These are phyloP conservation scores for Oconnorella tubifera DNA, from an alignment of 2,888 invertebrate genomes.

Conservation along the genomic window DNA sequence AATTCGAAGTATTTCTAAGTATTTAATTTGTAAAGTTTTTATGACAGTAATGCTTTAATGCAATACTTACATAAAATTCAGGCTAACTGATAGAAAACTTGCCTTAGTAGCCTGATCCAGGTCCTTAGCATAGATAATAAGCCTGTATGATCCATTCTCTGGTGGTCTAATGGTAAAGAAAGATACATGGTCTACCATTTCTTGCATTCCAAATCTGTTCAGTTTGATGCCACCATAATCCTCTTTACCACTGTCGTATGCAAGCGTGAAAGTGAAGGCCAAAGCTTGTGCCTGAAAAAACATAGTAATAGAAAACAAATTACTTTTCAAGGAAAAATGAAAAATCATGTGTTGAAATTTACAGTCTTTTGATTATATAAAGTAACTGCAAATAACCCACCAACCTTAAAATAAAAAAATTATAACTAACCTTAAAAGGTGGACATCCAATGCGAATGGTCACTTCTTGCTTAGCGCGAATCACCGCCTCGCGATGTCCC, in stretches of 20 bases:
- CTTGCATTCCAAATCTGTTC: constrained; percentile 51
- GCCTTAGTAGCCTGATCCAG: constrained; percentile 47
- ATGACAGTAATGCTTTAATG: no score
- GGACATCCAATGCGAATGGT: constrained; percentile 51
- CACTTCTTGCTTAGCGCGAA: constrained; percentile 48
- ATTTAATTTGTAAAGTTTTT: no score
- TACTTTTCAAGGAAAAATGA: no score
- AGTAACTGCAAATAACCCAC: background rate
- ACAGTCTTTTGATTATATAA: no score
- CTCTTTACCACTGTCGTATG: constrained; percentile 50
- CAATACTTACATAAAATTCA: no score
- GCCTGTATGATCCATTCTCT: constrained; percentile 49
- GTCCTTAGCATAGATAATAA: constrained; percentile 56
- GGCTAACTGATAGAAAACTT: no score
- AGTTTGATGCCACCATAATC: constrained; percentile 46
- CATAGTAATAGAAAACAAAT: background rate
- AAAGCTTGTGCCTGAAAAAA: constrained; percentile 38
- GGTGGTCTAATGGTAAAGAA: constrained; percentile 55
- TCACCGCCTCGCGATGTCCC: constrained; percentile 54
- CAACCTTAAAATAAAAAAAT: background rate
- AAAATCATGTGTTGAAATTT: no score
- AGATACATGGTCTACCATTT: constrained; percentile 51
- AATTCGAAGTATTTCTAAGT: no score
- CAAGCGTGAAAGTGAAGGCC: constrained; percentile 55
- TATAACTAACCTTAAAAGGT: constrained; percentile 39